Base-by-base conservation (phyloP, 2,888 invertebrate genomes). In the Chrysomela aeneicollis region DNA sequence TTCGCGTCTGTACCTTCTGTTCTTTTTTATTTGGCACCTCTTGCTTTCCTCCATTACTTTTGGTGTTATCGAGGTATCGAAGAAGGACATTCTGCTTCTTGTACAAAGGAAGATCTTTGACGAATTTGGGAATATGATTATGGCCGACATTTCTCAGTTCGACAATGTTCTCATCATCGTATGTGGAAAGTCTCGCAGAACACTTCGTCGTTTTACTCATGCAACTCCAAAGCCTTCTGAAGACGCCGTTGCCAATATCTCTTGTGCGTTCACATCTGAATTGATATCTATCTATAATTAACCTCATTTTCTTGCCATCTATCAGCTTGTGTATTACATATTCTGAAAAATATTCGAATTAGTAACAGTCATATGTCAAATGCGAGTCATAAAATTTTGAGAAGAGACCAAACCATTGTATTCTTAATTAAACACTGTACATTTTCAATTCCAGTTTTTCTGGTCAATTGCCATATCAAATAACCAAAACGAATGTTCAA, bases 1-100 rank as follows among this genome's bases (percentile, higher is more conserved):
- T 69, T 15, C 74, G 76, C n/a, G 65, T 59, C 1, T 47, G 15
- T 19, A n/a, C n/a, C n/a, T n/a, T 51, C 32, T 6, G 26, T 26
- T 52, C 73, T 76, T 42, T 42, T 42, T 35, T 9, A 26, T 5
- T 35, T 15, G 15, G 15, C 1, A 42, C 42, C 42, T 42, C 42
- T 12, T 42, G 42, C 15, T 42, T n/a, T 15, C 15, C 42, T n/a
- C 4, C 15, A 42, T 6, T 15, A 1, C n/a, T 42, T 15, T 42
- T 42, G 42, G 15, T 42, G 12, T n/a, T 10, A 4, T 42, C 15
- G 15, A 15, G 6, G 12, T 42, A 42, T 42, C 42, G 42, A n/a
- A 42, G 2, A 42, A 2, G 2, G 12, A 42, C 42, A 1, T 12
- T n/a, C 6, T 42, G 42, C n/a, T 15, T 2, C 2, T 8, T n/a